Evolutionary conservation across 1,140 invertebrate species (phyloP).

Genomic region (Coenobita brevimanus): DNA sequence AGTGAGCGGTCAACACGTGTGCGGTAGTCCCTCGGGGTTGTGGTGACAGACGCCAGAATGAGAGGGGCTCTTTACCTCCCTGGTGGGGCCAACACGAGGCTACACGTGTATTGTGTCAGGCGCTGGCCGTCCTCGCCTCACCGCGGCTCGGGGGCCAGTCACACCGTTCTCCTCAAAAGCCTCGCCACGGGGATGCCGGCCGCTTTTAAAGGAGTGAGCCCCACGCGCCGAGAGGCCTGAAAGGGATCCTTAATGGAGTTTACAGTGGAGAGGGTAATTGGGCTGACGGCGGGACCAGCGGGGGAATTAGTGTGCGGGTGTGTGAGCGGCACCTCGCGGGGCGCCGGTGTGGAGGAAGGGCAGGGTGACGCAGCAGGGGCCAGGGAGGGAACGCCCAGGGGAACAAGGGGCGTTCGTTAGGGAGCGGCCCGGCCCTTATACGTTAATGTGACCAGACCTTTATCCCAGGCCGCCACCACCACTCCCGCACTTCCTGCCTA

Average conservation of each 20-base stretch:
- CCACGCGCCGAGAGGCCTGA: constrained; percentile 16
- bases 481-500: not conserved
- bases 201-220: constrained; percentile 34
- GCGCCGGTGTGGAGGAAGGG: no score
- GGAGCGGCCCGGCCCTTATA: not conserved
- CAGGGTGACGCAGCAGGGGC: constrained; percentile 15
- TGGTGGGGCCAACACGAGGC: constrained; percentile 26
- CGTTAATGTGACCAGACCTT: constrained; percentile 40
- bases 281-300: constrained; percentile 11
- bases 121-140: not conserved
- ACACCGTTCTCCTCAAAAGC: not conserved
- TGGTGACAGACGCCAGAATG: constrained; percentile 18
- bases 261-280: constrained; percentile 33
- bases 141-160: not conserved
- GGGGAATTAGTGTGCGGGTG: constrained; percentile 41
- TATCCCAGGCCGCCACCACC: not conserved
- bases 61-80: constrained; percentile 14
- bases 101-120: constrained; percentile 45
- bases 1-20: constrained; percentile 22
- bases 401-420: constrained; percentile 43
- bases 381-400: not conserved
- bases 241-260: constrained; percentile 35
- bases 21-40: constrained; percentile 12
- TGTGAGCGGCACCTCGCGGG: constrained; percentile 32
- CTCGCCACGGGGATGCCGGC: not conserved